Conservation (phyloP, 2,797 vertebrate genomes). For the Acanthurus lineatus region DNA sequence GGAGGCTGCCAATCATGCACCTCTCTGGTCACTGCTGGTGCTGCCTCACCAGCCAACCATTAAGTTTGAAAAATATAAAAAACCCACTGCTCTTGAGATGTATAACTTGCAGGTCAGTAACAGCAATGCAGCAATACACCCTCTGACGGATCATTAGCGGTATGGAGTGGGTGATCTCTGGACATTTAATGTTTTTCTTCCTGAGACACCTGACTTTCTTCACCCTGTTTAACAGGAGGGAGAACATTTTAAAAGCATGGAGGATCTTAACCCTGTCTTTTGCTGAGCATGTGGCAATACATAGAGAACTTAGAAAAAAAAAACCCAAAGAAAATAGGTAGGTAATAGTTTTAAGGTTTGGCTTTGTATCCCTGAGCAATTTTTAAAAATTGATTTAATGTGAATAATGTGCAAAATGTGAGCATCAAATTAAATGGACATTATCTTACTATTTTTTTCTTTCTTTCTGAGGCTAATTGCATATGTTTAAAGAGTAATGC, state of each 20-base stretch:
- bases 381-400: too few relatives aligned
- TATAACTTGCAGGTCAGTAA: not conserved
- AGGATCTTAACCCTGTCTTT: not conserved
- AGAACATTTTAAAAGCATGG: not conserved
- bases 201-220: not conserved
- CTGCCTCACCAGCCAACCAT: constrained; percentile 7
- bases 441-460: too few relatives aligned
- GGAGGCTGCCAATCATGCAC: constrained; percentile 17
- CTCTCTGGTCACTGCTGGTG: not conserved
- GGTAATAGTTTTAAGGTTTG: too few relatives aligned
- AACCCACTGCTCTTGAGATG: not conserved
- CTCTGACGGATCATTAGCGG: not conserved
- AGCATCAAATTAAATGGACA: too few relatives aligned
- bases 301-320: not conserved
- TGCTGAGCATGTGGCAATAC: not conserved
- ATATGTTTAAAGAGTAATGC: too few relatives aligned
- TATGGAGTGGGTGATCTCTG: not conserved
- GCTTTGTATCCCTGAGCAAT: too few relatives aligned
- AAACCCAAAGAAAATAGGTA: too few relatives aligned
- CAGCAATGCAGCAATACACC: not conserved
- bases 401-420: too few relatives aligned
- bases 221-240: not conserved
- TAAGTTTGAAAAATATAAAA: constrained; percentile 2
- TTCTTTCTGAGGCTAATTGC: too few relatives aligned
- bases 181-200: constrained; percentile 1